These are phyloP conservation scores for Cepaea hortensis DNA, from an alignment of 2,888 invertebrate genomes.

Conservation along the genomic window DNA sequence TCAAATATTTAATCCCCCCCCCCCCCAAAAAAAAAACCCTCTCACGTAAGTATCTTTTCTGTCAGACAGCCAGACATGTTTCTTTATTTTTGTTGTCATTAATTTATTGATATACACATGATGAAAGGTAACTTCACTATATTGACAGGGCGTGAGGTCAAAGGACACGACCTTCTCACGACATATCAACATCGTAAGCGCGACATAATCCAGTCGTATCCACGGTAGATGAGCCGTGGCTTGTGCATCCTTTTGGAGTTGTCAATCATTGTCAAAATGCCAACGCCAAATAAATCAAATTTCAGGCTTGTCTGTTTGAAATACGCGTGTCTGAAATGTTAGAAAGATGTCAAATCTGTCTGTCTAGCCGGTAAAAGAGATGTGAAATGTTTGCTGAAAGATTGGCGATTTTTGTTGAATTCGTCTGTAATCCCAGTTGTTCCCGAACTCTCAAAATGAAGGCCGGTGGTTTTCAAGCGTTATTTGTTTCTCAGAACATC, in stretches of 20 bases:
- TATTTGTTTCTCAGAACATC: no score
- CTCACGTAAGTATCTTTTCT: no score
- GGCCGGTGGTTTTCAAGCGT: no score
- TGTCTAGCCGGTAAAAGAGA: not conserved
- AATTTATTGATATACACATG: not conserved
- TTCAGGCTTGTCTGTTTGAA: not conserved
- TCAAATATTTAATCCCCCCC: no score
- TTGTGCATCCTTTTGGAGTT: not conserved
- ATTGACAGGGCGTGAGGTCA: not conserved
- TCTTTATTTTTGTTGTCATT: not conserved
- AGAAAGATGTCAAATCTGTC: not conserved
- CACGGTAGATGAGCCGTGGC: not conserved
- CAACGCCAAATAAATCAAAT: constrained; percentile 11
- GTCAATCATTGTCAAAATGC: not conserved
- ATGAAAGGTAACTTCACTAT: not conserved
- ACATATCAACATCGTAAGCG: not conserved
- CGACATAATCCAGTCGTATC: not conserved
- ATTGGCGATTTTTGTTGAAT: no score
- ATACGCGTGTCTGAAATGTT: not conserved
- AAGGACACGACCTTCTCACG: not conserved
- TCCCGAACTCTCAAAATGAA: no score
- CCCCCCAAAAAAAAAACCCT: no score
- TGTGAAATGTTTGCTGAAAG: not conserved
- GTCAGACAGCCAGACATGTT: not conserved
- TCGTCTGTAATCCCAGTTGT: no score